These are phyloP conservation scores for Leucophora obtusa DNA, from an alignment of 2,888 invertebrate species.

Conservation along the genomic window DNA sequence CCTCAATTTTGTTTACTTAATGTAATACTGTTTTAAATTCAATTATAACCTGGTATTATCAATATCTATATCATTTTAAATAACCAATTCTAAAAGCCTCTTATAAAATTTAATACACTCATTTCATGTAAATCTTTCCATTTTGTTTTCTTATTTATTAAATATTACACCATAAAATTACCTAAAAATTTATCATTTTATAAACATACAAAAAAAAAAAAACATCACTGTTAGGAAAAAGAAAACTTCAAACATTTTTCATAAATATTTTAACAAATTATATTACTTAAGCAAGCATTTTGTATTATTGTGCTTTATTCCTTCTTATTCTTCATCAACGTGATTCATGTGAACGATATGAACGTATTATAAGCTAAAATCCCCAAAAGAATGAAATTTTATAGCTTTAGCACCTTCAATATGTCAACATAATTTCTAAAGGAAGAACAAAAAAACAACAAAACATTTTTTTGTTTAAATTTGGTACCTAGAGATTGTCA, in stretches of 20 bases:
- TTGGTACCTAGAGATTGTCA: background rate
- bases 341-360: background rate
- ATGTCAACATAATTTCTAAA: constrained; percentile 61
- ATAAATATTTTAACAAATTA: constrained; percentile 64
- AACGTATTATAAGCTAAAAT: constrained; percentile 37
- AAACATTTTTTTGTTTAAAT: constrained; percentile 36
- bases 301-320: constrained; percentile 6
- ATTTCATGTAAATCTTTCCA: constrained; percentile 43
- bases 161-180: constrained; percentile 48
- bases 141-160: constrained; percentile 16
- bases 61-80: background rate
- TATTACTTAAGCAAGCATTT: constrained; percentile 58
- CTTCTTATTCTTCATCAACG: constrained; percentile 1
- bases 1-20: too few relatives aligned
- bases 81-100: background rate
- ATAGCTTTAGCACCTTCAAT: constrained; percentile 63
- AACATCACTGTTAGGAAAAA: background rate
- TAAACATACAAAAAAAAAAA: background rate
- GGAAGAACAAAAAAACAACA: constrained; percentile 11
- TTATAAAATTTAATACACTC: constrained; percentile 46
- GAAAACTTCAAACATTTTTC: constrained; percentile 54
- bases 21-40: too few relatives aligned
- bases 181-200: constrained; percentile 40
- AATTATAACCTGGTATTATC: too few relatives aligned
- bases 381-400: constrained; percentile 51